Base-by-base conservation (phyloP, 2,888 invertebrate genomes). In the Belgica antarctica region DNA sequence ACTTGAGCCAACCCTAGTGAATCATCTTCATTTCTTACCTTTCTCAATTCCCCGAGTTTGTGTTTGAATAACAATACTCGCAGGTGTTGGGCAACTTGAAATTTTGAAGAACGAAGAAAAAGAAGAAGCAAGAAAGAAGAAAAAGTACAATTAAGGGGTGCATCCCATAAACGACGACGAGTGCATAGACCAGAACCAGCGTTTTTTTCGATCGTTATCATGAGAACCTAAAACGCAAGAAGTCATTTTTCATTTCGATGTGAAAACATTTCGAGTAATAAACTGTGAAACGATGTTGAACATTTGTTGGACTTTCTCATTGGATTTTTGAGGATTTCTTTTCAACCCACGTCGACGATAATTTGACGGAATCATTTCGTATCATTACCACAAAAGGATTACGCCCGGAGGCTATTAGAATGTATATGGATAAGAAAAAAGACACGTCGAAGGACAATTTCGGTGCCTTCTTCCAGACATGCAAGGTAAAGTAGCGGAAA, bases 391-490 rank as follows among this genome's bases (percentile, higher is more conserved):
- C 5, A 12, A n/a, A 25, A 65, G 65, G 65, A 65, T 65, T 15
- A 66, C 17, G n/a, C 70, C 61, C 61, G 70, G 70, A 70, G 61
- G 70, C 25, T 22, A 61, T 61, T 22, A 34, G 12, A 59, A 70
- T 70, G 70, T 70, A 70, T 70, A 57, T 70, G 70, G 70, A 70
- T 61, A 70, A 70, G 61, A 61, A 70, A 57, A 70, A 70, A 61
- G 27, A 46, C 19, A 17, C 47, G 8, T 15, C 59, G 57, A 75
- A 75, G 62, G 73, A 76, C 62, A 77, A 76, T 73, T 75, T 80
- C 75, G 80, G 80, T 73, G 80, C 80, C 65, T 80, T 80, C 73
- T 80, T 80, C 73, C 80, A 80, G 75, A 80, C 80, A 70, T 80
- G 80, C 79, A 80, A 80, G 80, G 80, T 80, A 77, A 78, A 52